Conservation (phyloP, 2,113 vertebrate species). For the Oriolus oriolus region DNA sequence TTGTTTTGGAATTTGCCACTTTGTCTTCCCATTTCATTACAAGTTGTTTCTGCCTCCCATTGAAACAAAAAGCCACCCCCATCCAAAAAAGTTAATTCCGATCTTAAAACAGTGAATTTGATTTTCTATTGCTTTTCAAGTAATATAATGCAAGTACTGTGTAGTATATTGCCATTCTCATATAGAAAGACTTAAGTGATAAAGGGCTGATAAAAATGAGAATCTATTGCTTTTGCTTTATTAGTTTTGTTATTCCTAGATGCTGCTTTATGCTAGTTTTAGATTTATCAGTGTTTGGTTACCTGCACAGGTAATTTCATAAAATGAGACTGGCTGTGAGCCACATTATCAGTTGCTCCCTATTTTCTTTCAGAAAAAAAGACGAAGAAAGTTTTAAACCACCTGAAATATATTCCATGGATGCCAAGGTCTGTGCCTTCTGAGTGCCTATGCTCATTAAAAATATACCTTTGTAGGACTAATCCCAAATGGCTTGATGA, state of each 20-base stretch:
- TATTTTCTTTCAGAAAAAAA: conserved; percentile 39
- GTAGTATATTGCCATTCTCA: neutral
- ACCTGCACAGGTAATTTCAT: conserved; percentile 36
- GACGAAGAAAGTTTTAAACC: conserved; percentile 9
- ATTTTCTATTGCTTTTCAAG: neutral
- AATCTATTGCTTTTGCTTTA: neutral
- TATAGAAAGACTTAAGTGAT: neutral
- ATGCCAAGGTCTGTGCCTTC: conserved; percentile 31
- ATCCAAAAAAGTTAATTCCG: neutral
- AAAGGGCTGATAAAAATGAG: neutral
- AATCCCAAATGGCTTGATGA: conserved; percentile 69
- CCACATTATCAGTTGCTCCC: conserved; percentile 11
- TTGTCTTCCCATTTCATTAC: neutral
- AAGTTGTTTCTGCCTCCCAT: neutral
- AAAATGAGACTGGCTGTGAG: conserved; percentile 23
- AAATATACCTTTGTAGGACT: conserved; percentile 57
- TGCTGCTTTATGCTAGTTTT: neutral
- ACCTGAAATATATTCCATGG: conserved; percentile 26
- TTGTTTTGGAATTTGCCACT: neutral
- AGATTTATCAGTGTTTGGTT: conserved; percentile 8
- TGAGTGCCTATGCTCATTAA: conserved; percentile 54
- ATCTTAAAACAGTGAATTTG: neutral
- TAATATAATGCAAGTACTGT: neutral
- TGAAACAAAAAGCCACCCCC: neutral
- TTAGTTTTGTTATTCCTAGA: conserved; percentile 6